Evolutionary conservation across 1,140 invertebrate species (phyloP).

Genomic region (Caenorhabditis remanei): DNA sequence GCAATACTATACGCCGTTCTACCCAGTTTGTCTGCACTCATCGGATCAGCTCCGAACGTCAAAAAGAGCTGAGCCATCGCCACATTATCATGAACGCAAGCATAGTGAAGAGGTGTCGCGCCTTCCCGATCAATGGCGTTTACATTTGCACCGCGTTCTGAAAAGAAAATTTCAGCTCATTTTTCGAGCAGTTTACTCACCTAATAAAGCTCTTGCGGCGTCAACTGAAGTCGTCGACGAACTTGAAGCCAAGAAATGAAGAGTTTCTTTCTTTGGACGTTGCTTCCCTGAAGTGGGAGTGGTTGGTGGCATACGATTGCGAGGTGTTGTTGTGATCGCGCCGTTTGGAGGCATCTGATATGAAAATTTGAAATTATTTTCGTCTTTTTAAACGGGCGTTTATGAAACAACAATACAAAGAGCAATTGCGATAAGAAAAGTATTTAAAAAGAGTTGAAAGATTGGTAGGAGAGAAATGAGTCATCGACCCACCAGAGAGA

Average conservation of each 20-base stretch:
- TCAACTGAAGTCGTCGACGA: conserved; percentile 38
- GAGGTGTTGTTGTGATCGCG: conserved; percentile 8
- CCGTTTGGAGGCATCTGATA: conserved; percentile 46
- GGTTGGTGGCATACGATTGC: not conserved
- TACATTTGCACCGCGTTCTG: conserved; percentile 44
- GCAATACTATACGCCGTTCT: conserved; percentile 45
- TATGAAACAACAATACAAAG: conserved; percentile 8
- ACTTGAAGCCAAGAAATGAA: conserved; percentile 35
- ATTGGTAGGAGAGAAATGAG: conserved; percentile 9
- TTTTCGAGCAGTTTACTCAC: not conserved
- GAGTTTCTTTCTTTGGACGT: conserved; percentile 46
- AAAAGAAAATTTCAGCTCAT: not conserved
- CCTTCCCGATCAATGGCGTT: conserved; percentile 24
- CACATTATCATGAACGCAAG: conserved; percentile 32
- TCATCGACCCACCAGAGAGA: not conserved
- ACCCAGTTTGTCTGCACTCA: conserved; percentile 44
- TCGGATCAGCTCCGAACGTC: conserved; percentile 41
- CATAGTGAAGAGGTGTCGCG: conserved; percentile 34
- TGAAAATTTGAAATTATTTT: not conserved
- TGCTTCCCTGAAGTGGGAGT: not conserved
- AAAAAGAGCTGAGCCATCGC: conserved; percentile 44
- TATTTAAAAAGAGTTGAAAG: not conserved
- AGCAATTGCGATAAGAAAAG: conserved; percentile 21
- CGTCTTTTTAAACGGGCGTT: not conserved
- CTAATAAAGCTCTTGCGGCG: conserved; percentile 10